These are phyloP conservation scores for Cyclura pinguis DNA, from an alignment of 2,797 vertebrate genomes.

Conservation along the genomic window DNA sequence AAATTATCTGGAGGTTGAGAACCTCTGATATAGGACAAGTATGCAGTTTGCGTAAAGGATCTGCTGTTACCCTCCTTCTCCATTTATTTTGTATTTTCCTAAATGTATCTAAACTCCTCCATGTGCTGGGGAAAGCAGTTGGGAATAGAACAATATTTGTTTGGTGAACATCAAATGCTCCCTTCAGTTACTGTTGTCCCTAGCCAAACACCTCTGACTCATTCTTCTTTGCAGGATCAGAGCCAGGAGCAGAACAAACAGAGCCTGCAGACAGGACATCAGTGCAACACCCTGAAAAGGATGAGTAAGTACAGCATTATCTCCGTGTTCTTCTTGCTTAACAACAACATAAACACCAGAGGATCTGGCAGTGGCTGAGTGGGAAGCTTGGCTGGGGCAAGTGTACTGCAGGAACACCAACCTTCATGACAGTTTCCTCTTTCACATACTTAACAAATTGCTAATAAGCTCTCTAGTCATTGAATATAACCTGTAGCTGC, in stretches of 20 bases:
- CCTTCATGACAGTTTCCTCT: neutral
- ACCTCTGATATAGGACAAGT: no score
- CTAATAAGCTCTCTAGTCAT: neutral
- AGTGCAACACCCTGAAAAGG: neutral
- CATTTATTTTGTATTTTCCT: neutral
- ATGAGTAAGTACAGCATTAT: neutral
- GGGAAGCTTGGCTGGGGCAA: neutral
- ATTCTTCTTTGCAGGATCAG: neutral
- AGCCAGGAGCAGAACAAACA: neutral
- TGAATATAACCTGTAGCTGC: neutral
- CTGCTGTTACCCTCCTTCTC: neutral
- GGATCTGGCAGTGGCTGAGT: neutral
- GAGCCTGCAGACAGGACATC: neutral
- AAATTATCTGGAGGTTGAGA: no score
- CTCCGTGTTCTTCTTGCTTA: neutral
- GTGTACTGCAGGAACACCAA: neutral
- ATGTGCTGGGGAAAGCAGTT: neutral
- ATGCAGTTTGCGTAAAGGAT: neutral
- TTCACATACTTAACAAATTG: neutral
- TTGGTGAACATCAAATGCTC: neutral
- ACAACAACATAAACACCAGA: neutral
- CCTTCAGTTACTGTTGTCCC: neutral
- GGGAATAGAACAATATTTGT: neutral
- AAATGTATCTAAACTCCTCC: neutral
- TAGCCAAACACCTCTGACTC: neutral